Evolutionary conservation across 2,888 invertebrate species (phyloP).

Genomic region (Lumbricus terrestris): DNA sequence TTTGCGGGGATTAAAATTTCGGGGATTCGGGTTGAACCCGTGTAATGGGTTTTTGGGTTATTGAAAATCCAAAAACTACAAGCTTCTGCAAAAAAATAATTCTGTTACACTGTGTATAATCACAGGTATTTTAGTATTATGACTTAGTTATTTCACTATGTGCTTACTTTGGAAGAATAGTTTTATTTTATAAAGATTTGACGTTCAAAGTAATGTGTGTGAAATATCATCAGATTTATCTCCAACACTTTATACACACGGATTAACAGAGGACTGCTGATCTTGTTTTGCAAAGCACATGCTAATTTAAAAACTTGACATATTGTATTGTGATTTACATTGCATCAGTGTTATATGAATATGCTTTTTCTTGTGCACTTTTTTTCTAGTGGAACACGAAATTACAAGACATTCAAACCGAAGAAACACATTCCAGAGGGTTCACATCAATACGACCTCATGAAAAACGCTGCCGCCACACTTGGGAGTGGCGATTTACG

Average conservation of each 20-base stretch:
- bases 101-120: not conserved
- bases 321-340: not conserved
- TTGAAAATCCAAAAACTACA: not conserved
- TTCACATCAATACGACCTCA: slow-evolving; percentile 96
- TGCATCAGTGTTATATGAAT: not conserved
- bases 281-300: not conserved
- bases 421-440: slow-evolving; percentile 98
- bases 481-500: slow-evolving; percentile 94
- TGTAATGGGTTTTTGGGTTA: not conserved
- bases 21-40: no score
- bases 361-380: not conserved
- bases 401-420: slow-evolving; percentile 89
- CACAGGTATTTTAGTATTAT: not conserved
- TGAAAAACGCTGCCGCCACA: slow-evolving; percentile 90
- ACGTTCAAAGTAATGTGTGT: not conserved
- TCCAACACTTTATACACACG: not conserved
- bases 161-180: not conserved
- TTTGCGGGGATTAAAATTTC: no score
- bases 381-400: slow-evolving; percentile 45
- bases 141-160: not conserved
- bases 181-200: no score
- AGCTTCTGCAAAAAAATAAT: not conserved
- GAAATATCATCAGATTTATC: not conserved
- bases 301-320: not conserved
- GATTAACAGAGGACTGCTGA: not conserved